Conservation (phyloP, 2,113 vertebrate species). For the Caracal caracal region DNA sequence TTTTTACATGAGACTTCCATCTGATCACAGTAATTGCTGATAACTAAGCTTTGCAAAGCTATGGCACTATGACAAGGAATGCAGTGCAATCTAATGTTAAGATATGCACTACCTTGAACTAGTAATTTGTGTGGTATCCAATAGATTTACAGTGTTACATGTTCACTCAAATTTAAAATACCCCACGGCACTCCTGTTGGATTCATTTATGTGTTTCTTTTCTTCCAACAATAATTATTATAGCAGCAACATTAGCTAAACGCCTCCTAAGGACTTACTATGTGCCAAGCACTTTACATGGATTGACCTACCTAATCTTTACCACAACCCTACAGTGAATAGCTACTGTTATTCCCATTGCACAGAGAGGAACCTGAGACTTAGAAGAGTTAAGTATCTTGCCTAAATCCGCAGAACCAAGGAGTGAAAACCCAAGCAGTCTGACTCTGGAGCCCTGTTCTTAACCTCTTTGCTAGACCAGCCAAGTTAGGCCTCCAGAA, state of each 20-base stretch:
- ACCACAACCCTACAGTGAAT: background rate
- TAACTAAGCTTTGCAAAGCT: background rate
- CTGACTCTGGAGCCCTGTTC: background rate
- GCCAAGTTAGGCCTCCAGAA: background rate
- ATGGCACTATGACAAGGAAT: background rate
- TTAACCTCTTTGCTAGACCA: background rate
- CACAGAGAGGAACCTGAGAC: background rate
- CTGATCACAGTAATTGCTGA: background rate
- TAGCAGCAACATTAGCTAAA: background rate
- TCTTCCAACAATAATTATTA: background rate
- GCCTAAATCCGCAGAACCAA: background rate
- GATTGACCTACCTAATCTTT: background rate
- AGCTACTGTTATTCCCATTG: background rate
- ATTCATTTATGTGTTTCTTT: background rate
- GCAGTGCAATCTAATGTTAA: background rate
- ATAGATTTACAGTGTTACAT: background rate
- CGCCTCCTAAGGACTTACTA: background rate
- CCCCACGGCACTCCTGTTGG: background rate
- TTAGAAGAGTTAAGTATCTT: background rate
- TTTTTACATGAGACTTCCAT: background rate
- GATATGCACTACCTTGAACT: background rate
- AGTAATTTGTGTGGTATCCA: background rate
- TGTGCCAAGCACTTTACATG: background rate
- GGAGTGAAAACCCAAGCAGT: background rate
- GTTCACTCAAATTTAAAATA: background rate